Percentiles rank a stretch among this genome's conserved stretches.
Evolutionary conservation across 2,888 invertebrate genomes (phyloP).

Genomic region (Lydus trimaculatus): DNA sequence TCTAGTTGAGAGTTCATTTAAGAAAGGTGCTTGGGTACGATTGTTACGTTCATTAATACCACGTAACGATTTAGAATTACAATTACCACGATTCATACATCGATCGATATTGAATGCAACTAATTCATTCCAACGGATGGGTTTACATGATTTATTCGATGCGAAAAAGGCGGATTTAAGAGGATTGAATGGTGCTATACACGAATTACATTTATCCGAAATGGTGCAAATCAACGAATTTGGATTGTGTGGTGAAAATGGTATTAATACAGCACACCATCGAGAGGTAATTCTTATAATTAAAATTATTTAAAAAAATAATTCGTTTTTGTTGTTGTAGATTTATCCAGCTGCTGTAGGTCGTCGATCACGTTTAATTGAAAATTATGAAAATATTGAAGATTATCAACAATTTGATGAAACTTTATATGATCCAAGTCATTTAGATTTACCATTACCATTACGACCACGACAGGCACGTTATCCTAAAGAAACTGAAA

Average conservation of each 20-base stretch:
- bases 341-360: slow-evolving; percentile 73
- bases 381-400: slow-evolving; percentile 60
- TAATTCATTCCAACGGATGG: slow-evolving; percentile 79
- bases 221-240: slow-evolving; percentile 86
- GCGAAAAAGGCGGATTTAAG: slow-evolving; percentile 80
- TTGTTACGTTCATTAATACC: slow-evolving; percentile 77
- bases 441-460: slow-evolving; percentile 69
- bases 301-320: too few species aligned
- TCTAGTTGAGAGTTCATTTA: slow-evolving; percentile 71
- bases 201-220: slow-evolving; percentile 83
- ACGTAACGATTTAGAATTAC: slow-evolving; percentile 79
- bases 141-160: slow-evolving; percentile 80
- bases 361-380: slow-evolving; percentile 29
- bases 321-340: too few species aligned
- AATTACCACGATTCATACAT: slow-evolving; percentile 84
- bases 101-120: slow-evolving; percentile 83
- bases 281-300: slow-evolving; percentile 72
- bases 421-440: slow-evolving; percentile 65
- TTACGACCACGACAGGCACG: slow-evolving; percentile 76
- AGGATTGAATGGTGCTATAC: slow-evolving; percentile 80
- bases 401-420: slow-evolving; percentile 76
- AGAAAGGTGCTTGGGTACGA: slow-evolving; percentile 76
- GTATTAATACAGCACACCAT: slow-evolving; percentile 77
- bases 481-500: slow-evolving; percentile 58
- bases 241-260: slow-evolving; percentile 80